Percentiles rank a stretch among this genome's conserved stretches.
Evolutionary conservation across 2,888 invertebrate species (phyloP).

Genomic region (Hemicrepidius hirtus): DNA sequence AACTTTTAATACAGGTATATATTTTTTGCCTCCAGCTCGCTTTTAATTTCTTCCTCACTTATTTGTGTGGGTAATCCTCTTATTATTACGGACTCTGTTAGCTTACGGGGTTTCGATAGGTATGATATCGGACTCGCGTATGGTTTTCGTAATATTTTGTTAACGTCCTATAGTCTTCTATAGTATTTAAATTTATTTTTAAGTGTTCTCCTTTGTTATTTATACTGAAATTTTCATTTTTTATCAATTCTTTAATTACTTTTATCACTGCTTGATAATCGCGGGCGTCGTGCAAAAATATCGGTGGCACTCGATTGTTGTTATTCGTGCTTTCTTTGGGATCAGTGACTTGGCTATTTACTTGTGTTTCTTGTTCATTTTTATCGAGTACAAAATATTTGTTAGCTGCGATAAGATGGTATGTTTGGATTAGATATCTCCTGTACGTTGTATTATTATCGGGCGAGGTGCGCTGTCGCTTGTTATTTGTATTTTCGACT

Average conservation of each 20-base stretch:
- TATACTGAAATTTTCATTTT: conserved; percentile 13
- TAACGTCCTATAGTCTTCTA: not conserved
- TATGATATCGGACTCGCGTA: not conserved
- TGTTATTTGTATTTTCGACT: not conserved
- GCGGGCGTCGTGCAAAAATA: conserved; percentile 9
- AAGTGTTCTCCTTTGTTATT: conserved; percentile 1
- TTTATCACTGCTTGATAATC: conserved; percentile 5
- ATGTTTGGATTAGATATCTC: conserved; percentile 13
- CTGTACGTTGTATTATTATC: not conserved
- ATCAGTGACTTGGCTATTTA: not conserved
- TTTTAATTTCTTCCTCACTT: not conserved
- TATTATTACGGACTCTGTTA: conserved; percentile 16
- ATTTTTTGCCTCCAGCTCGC: not conserved
- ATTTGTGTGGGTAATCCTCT: conserved; percentile 2
- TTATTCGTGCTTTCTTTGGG: not conserved
- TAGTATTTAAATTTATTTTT: conserved; percentile 4
- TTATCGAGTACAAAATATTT: conserved; percentile 6
- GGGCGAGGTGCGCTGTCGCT: not conserved
- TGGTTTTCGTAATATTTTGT: conserved; percentile 9
- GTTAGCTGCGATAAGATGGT: not conserved
- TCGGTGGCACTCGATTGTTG: not conserved
- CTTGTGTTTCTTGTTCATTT: not conserved
- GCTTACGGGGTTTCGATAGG: not conserved
- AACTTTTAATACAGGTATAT: conserved; percentile 5
- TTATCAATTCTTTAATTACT: conserved; percentile 11